Percentiles rank a stretch among this genome's conserved stretches.
phyloP scores from a whole-genome alignment of 2,888 invertebrate genomes.

The Apamea epomidion region DNA sequence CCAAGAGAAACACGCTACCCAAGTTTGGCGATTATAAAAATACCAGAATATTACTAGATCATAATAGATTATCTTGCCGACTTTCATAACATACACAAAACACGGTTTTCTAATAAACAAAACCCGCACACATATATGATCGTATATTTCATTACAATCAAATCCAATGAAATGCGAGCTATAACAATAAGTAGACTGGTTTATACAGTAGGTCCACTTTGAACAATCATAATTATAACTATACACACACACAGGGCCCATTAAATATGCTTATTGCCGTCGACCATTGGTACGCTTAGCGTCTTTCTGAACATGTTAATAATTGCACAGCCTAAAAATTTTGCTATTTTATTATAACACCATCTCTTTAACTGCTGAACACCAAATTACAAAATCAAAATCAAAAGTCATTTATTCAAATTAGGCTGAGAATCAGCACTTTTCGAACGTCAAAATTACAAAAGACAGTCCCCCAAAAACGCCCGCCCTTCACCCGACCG shows the following conservation, averaged over 20 bases:
- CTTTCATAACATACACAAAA: conserved; percentile 15
- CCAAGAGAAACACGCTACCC: neutral
- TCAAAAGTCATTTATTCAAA: too few species aligned
- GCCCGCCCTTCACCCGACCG: too few species aligned
- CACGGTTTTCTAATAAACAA: conserved; percentile 16
- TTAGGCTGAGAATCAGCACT: too few species aligned
- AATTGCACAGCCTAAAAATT: neutral
- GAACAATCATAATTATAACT: neutral
- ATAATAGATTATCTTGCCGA: neutral
- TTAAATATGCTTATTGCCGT: neutral
- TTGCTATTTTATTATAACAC: neutral
- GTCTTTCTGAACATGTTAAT: neutral
- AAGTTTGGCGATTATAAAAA: neutral
- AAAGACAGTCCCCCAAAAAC: too few species aligned
- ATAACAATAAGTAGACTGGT: neutral
- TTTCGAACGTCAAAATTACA: too few species aligned
- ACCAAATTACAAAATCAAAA: neutral
- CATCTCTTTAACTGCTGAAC: neutral
- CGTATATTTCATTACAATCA: conserved; percentile 46
- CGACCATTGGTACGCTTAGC: neutral
- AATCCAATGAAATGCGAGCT: conserved; percentile 20
- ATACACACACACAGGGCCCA: neutral
- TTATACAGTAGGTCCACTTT: neutral
- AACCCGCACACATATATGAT: neutral
- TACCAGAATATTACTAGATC: neutral